Evolutionary conservation across 2,113 vertebrate species (phyloP).

Genomic region (Thalassarche chlororhynchos): DNA sequence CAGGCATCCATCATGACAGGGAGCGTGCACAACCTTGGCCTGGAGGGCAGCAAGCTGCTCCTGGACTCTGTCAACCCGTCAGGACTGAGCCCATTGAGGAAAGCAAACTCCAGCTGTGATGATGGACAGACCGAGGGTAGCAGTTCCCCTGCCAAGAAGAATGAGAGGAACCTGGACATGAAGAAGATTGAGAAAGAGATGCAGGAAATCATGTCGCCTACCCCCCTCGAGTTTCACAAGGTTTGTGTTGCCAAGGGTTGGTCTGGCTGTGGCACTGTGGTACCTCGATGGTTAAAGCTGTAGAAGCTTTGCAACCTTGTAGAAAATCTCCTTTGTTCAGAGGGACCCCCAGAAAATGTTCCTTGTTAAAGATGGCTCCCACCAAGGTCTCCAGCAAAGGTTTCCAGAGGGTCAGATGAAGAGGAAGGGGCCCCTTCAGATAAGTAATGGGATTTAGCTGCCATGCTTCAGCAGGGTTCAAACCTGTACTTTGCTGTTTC

Average conservation of each 20-base stretch:
- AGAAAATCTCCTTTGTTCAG: not conserved
- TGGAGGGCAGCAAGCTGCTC: slow-evolving; percentile 81
- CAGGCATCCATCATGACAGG: slow-evolving; percentile 97
- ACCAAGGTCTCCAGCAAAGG: not conserved
- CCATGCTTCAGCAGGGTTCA: not conserved
- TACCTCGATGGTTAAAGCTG: not conserved
- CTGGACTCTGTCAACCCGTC: slow-evolving; percentile 77
- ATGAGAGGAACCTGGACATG: slow-evolving; percentile 66
- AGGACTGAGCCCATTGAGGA: slow-evolving; percentile 73
- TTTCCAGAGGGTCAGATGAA: not conserved
- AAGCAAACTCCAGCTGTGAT: slow-evolving; percentile 43
- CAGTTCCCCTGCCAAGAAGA: slow-evolving; percentile 69
- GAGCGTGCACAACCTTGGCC: slow-evolving; percentile 83
- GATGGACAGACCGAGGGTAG: slow-evolving; percentile 70
- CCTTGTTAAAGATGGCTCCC: not conserved
- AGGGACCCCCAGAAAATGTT: not conserved
- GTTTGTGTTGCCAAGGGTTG: slow-evolving; percentile 55
- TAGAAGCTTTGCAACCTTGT: not conserved
- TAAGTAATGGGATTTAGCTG: not conserved
- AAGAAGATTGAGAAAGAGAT: slow-evolving; percentile 72
- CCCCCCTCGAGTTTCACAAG: slow-evolving; percentile 88
- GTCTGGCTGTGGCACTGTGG: not conserved
- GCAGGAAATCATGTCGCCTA: slow-evolving; percentile 76
- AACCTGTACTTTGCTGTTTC: not conserved
- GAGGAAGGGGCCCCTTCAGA: not conserved